phyloP scores from a whole-genome alignment of 2,113 vertebrate genomes.

The Rhea pennata region DNA sequence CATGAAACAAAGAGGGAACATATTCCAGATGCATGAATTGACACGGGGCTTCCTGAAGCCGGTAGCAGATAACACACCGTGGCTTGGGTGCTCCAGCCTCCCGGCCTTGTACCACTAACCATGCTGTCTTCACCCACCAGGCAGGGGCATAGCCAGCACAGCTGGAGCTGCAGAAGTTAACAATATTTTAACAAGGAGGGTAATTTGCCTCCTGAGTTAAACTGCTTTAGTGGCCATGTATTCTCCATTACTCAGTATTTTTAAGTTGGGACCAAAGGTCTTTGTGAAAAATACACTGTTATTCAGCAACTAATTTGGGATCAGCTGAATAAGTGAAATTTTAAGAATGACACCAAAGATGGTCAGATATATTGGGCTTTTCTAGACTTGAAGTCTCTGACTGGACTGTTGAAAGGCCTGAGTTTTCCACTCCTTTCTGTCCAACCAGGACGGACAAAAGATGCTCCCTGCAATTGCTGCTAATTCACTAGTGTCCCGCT shows the following conservation, averaged over 20 bases:
- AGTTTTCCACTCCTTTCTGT: neutral
- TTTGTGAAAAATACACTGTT: neutral
- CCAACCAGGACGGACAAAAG: neutral
- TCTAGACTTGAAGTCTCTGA: neutral
- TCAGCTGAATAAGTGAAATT: neutral
- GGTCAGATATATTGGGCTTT: neutral
- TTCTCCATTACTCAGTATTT: neutral
- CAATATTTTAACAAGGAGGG: neutral
- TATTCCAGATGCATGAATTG: neutral
- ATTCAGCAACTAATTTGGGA: neutral
- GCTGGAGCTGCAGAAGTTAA: neutral
- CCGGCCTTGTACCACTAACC: neutral
- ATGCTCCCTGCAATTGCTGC: neutral
- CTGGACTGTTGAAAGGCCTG: neutral
- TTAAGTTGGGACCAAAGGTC: neutral
- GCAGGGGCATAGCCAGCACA: neutral
- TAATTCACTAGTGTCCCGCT: neutral
- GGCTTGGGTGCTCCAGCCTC: neutral
- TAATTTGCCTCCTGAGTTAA: neutral
- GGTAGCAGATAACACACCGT: fast-evolving
- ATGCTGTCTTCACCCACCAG: neutral
- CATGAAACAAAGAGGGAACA: neutral
- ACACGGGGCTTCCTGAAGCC: neutral
- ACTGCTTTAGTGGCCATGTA: neutral
- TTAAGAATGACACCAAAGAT: neutral